phyloP scores from a whole-genome alignment of 2,113 vertebrate species.

The Megalops atlanticus region DNA sequence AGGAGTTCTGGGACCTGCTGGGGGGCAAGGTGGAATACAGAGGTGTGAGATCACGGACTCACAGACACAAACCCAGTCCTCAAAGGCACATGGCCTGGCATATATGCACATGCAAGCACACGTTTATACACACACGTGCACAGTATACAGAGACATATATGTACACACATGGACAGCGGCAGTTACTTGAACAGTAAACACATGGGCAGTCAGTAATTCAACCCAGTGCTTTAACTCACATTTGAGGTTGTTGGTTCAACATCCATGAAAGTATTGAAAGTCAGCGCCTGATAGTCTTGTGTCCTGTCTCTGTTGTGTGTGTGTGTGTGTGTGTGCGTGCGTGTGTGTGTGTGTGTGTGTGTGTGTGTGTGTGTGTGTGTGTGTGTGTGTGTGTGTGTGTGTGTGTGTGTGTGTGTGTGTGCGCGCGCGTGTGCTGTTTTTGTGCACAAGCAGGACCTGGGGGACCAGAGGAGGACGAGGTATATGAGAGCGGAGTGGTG shows the following conservation, averaged over 20 bases:
- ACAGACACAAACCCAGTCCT: neutral
- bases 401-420: conserved; percentile 28
- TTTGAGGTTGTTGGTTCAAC: too few relatives aligned
- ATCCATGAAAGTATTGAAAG: too few relatives aligned
- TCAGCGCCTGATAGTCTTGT: neutral
- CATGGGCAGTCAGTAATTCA: too few relatives aligned
- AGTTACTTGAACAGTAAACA: too few relatives aligned
- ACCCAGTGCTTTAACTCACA: too few relatives aligned
- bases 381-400: conserved; percentile 15
- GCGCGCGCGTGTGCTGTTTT: neutral
- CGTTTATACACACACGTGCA: too few relatives aligned
- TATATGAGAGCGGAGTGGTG: conserved; percentile 71
- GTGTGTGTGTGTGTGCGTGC: neutral
- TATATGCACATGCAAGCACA: too few relatives aligned
- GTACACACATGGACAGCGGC: too few relatives aligned
- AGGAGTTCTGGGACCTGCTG: conserved; percentile 76
- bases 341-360: conserved; percentile 9
- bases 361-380: neutral
- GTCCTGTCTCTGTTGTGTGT: neutral
- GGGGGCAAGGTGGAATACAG: conserved; percentile 70
- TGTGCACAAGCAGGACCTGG: conserved; percentile 74
- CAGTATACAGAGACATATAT: too few relatives aligned
- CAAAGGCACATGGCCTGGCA: neutral
- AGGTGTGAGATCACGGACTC: conserved; percentile 52
- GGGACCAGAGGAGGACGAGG: conserved; percentile 76